Evolutionary conservation across 2,888 invertebrate species (phyloP).

Genomic region (Villa cingulata): DNA sequence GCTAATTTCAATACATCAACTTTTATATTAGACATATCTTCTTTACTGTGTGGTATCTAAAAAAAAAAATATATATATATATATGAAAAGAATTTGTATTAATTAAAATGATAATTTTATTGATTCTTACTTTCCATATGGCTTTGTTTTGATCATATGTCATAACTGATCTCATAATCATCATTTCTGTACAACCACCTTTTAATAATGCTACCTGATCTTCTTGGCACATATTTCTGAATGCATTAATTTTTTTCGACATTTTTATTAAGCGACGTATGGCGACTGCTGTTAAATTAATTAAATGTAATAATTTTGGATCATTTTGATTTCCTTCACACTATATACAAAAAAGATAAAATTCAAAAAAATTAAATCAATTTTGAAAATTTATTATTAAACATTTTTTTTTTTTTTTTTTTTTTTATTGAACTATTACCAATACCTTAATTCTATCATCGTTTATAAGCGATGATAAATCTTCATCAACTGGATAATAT

Average conservation of each 20-base stretch:
- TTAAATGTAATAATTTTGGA: constrained; percentile 64
- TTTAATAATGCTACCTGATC: constrained; percentile 63
- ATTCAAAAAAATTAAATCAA: background rate
- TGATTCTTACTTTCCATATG: constrained; percentile 64
- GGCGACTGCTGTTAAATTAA: constrained; percentile 83
- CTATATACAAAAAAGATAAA: constrained; percentile 14
- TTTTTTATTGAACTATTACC: too few relatives aligned
- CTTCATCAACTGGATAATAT: constrained; percentile 71
- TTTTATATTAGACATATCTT: constrained; percentile 63
- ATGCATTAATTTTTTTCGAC: constrained; percentile 75
- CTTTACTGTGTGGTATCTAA: constrained; percentile 68
- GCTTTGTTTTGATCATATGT: constrained; percentile 75
- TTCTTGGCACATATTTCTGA: constrained; percentile 86
- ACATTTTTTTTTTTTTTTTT: background rate
- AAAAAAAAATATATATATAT: constrained; percentile 13
- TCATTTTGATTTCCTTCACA: constrained; percentile 39
- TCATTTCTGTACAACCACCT: constrained; percentile 92
- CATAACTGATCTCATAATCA: constrained; percentile 85
- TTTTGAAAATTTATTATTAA: background rate
- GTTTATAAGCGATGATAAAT: constrained; percentile 53
- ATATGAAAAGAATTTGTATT: constrained; percentile 1
- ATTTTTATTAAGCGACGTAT: constrained; percentile 75
- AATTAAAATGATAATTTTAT: background rate
- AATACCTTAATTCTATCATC: constrained; percentile 45
- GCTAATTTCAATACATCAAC: constrained; percentile 84